Evolutionary conservation across 2,888 invertebrate species (phyloP).

Genomic region (Oligia latruncula): DNA sequence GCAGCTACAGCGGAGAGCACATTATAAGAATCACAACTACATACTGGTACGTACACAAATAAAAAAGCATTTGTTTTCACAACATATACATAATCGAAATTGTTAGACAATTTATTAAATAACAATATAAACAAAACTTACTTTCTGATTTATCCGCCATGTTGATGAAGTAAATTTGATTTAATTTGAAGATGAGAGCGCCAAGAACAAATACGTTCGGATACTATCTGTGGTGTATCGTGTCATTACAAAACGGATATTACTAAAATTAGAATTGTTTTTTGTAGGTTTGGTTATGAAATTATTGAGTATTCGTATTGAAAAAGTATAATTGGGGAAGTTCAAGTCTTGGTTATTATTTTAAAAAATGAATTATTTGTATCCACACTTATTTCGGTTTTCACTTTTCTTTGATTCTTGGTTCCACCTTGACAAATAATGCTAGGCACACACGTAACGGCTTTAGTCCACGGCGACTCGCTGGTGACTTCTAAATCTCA

Average conservation of each 20-base stretch:
- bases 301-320: not conserved
- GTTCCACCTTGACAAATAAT: not conserved
- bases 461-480: not conserved
- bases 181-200: slow-evolving; percentile 84
- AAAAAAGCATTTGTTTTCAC: slow-evolving; percentile 43
- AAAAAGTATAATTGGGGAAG: not conserved
- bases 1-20: slow-evolving; percentile 51
- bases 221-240: slow-evolving; percentile 53
- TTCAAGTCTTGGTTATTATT: not conserved
- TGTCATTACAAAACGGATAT: not conserved
- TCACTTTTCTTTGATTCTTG: not conserved
- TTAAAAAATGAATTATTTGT: too few species aligned
- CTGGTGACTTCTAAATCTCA: not conserved
- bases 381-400: too few species aligned
- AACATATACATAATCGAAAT: slow-evolving; percentile 19
- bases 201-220: slow-evolving; percentile 78
- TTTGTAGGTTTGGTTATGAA: not conserved
- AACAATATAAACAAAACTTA: slow-evolving; percentile 90
- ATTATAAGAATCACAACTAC: slow-evolving; percentile 43
- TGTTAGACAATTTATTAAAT: slow-evolving; percentile 59
- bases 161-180: slow-evolving; percentile 90
- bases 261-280: not conserved
- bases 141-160: slow-evolving; percentile 95
- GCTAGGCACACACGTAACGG: not conserved
- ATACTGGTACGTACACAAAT: slow-evolving; percentile 58